A percentile compares a stretch with the other conserved stretches of the same genome.
Evolutionary conservation across 2,888 invertebrate species (phyloP).

Genomic region (Dryocosmus kuriphilus): DNA sequence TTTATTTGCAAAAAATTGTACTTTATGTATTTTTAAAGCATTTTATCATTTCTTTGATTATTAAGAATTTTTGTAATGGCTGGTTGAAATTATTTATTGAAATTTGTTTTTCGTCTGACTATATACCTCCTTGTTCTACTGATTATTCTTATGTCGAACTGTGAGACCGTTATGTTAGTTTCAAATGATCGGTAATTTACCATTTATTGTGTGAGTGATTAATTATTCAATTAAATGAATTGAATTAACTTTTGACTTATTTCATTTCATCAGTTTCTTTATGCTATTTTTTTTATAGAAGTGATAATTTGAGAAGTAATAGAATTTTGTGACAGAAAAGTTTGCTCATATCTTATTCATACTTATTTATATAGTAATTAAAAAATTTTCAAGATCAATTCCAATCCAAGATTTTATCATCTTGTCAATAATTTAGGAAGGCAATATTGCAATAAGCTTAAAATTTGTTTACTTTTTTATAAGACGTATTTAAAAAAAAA

Average conservation of each 20-base stretch:
- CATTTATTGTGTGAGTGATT: slow-evolving; percentile 3
- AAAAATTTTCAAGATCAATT: too few relatives aligned
- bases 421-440: too few relatives aligned
- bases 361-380: too few relatives aligned
- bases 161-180: background rate
- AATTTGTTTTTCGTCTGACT: slow-evolving; percentile 10
- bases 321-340: too few relatives aligned
- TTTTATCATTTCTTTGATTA: background rate
- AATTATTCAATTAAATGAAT: background rate
- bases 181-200: slow-evolving; percentile 12
- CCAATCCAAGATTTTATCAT: too few relatives aligned
- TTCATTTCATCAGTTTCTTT: slow-evolving; percentile 3
- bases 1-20: background rate
- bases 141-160: background rate
- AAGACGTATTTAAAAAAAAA: too few relatives aligned
- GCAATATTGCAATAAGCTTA: too few relatives aligned
- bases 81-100: background rate
- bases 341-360: too few relatives aligned
- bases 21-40: background rate
- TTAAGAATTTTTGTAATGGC: background rate
- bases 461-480: too few relatives aligned
- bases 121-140: background rate
- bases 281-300: too few relatives aligned
- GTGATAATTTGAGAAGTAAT: too few relatives aligned
- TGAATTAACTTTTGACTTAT: background rate